phyloP scores from a whole-genome alignment of 2,797 vertebrate genomes.

The Neosilurus hyrtlii region DNA sequence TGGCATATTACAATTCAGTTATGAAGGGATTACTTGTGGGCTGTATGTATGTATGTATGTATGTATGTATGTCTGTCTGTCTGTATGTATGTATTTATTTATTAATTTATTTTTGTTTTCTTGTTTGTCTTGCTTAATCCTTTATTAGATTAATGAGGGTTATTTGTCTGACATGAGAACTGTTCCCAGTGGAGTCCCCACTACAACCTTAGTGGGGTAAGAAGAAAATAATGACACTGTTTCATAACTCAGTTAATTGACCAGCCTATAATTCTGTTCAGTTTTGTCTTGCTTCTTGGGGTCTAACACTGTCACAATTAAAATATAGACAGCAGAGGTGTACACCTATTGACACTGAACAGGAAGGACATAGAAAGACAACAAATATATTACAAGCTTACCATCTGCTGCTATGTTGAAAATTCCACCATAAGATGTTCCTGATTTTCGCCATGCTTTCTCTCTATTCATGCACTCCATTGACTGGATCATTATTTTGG shows the following conservation, averaged over 20 bases:
- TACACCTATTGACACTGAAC: not conserved
- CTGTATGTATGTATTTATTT: too few relatives aligned
- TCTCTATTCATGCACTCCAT: not conserved
- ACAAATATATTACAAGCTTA: not conserved
- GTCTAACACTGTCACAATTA: not conserved
- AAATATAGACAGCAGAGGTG: not conserved
- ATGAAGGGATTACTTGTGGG: not conserved
- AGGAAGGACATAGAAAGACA: not conserved
- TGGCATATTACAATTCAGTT: not conserved
- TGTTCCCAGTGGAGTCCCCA: not conserved
- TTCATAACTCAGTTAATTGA: not conserved
- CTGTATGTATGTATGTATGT: too few relatives aligned
- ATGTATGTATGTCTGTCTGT: too few relatives aligned
- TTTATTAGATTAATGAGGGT: not conserved
- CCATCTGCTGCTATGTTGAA: not conserved
- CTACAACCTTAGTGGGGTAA: constrained; percentile 12
- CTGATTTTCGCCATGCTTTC: not conserved
- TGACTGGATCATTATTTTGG: not conserved
- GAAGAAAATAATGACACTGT: not conserved
- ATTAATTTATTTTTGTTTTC: not conserved
- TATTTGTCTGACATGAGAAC: not conserved
- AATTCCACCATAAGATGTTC: too few relatives aligned
- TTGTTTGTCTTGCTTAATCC: not conserved
- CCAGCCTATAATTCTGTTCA: not conserved
- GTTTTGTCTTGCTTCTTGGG: not conserved